Conservation (phyloP, 2,797 vertebrate species). For the Paguma larvata region DNA sequence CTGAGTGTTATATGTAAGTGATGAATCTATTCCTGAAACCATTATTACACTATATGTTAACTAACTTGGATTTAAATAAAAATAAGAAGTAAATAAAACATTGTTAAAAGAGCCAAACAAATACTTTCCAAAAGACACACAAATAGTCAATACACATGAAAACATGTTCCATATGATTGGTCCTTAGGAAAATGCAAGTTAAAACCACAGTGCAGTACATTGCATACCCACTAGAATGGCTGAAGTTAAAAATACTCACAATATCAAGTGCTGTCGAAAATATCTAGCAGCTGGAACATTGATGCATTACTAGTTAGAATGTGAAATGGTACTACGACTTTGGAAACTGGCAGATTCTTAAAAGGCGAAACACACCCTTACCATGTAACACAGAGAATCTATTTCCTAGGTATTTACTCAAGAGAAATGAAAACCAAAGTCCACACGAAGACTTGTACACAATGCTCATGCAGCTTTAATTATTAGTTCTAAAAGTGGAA, state of each 20-base stretch:
- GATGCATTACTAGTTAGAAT: background rate
- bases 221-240: no score
- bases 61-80: no score
- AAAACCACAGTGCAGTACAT: background rate
- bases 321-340: background rate
- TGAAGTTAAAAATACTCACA: conserved; percentile 3
- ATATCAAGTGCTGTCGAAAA: background rate
- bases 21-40: no score
- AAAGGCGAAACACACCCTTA: background rate
- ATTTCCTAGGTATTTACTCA: background rate
- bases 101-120: background rate
- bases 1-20: no score
- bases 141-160: background rate
- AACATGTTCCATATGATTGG: background rate
- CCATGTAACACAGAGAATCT: background rate
- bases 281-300: background rate
- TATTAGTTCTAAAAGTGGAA: background rate
- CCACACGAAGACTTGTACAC: background rate
- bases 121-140: background rate
- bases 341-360: background rate
- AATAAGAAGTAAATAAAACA: background rate
- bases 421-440: background rate
- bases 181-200: background rate
- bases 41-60: no score
- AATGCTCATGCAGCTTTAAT: background rate